Base-by-base conservation (phyloP, 2,113 vertebrate species). In the Varanus komodoensis region DNA sequence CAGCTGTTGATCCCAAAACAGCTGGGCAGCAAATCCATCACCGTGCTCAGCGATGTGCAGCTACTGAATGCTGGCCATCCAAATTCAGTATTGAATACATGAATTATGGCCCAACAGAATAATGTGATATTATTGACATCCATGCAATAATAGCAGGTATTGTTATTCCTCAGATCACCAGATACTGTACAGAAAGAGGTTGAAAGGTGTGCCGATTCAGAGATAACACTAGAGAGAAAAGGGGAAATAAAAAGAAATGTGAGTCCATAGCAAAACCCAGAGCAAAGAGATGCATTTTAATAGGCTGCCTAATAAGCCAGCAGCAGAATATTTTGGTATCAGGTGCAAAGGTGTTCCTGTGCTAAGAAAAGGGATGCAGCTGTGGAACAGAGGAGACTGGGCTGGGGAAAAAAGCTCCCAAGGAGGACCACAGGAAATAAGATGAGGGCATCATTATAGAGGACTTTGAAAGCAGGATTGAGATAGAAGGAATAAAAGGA, bases 81-180 rank as follows among this genome's bases (percentile, higher is more conserved):
- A 73, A 86, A 86, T 86, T 86, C 84, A 86, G 32, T 71, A 19
- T 48, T 15, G n/a, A 73, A 74, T 54, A 86, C 54, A 57, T 86
- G 69, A 85, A n/a, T 52, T 85, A 3, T 85, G 44, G 48, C 9
- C 69, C 69, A 74, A 29, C 32, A 86, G 15, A 73, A n/a, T 48
- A 86, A 86, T 34, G 69, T 3, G n/a, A 52, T 52, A 44, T 32
- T 48, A 75, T 29, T 25, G 27, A 52, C 21, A 8, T 23, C 34
- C 52, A 54, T 64, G 54, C 44, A 74, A 14, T 74, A 74, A n/a
- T 34, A 34, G n/a, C 34, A 6, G 73, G 17, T 71, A 6, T 48
- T 48, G 25, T 78, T 78, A 27, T 78, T 48, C 19, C 75, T 48
- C 38, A 44, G 48, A 48, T 78, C 75, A 78, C 54, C 8, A 57